A percentile compares a stretch with the other conserved stretches of the same genome.
Evolutionary conservation across 2,113 vertebrate genomes (phyloP).

Genomic region (Cebidichthys violaceus): DNA sequence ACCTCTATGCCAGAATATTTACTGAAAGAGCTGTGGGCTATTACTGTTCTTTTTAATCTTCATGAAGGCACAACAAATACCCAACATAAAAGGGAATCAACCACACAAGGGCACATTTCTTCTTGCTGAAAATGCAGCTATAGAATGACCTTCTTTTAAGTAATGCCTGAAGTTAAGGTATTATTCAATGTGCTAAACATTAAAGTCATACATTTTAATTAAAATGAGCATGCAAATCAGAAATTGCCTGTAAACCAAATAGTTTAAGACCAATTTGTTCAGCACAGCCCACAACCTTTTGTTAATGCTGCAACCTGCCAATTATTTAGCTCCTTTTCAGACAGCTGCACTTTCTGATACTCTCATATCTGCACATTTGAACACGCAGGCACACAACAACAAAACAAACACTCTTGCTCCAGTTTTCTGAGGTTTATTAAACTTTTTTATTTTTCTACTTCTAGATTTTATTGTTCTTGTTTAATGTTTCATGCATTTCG

Average conservation of each 20-base stretch:
- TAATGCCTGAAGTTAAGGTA: constrained; percentile 53
- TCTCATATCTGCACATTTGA: constrained; percentile 26
- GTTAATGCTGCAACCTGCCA: constrained; percentile 43
- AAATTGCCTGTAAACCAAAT: constrained; percentile 52
- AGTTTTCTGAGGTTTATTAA: constrained; percentile 17
- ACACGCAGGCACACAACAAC: background rate
- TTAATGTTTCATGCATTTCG: background rate
- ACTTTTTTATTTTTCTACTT: background rate
- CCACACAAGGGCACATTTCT: constrained; percentile 45
- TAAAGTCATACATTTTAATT: constrained; percentile 65
- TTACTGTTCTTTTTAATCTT: constrained; percentile 66
- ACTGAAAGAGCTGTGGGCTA: constrained; percentile 62
- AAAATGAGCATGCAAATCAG: constrained; percentile 43
- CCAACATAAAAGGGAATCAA: constrained; percentile 62
- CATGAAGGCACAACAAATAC: constrained; percentile 59
- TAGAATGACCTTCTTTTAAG: constrained; percentile 65
- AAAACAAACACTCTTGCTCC: background rate
- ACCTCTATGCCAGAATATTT: constrained; percentile 67
- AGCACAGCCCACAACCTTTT: constrained; percentile 37
- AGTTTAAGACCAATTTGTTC: constrained; percentile 50
- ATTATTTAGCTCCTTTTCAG: constrained; percentile 24
- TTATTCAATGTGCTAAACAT: constrained; percentile 50
- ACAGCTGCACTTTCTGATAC: constrained; percentile 46
- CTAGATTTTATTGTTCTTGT: background rate
- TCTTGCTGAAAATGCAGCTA: constrained; percentile 41